These are phyloP conservation scores for Heterodera schachtii DNA, from an alignment of 1,140 invertebrate species.

Conservation along the genomic window DNA sequence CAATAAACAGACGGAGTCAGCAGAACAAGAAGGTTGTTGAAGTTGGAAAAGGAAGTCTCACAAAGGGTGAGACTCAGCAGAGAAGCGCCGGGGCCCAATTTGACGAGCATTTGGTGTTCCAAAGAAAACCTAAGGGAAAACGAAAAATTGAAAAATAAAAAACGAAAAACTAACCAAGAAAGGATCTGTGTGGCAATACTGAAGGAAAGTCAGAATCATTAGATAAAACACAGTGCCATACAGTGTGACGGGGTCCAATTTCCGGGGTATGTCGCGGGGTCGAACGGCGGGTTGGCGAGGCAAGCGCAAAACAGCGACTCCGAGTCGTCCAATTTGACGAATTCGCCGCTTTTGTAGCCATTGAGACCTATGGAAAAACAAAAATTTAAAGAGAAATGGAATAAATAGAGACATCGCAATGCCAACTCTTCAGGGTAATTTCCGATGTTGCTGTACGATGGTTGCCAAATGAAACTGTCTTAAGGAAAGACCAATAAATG, in stretches of 20 bases:
- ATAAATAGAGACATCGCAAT: slow-evolving; percentile 26
- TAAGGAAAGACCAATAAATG: neutral
- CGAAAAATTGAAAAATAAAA: neutral
- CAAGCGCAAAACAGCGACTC: slow-evolving; percentile 25
- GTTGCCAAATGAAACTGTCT: slow-evolving; percentile 21
- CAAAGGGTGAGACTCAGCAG: slow-evolving; percentile 23
- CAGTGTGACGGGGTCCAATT: slow-evolving; percentile 30
- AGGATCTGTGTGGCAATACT: slow-evolving; percentile 29
- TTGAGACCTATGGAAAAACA: slow-evolving; percentile 8
- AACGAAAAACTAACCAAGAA: slow-evolving; percentile 11
- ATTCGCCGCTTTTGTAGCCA: slow-evolving; percentile 33
- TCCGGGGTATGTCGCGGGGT: slow-evolving; percentile 17
- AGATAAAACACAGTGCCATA: slow-evolving; percentile 1
- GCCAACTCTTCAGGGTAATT: slow-evolving; percentile 28
- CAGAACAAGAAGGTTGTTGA: slow-evolving; percentile 14
- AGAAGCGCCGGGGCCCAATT: slow-evolving; percentile 22
- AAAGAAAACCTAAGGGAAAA: slow-evolving; percentile 8
- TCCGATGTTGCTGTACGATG: slow-evolving; percentile 11
- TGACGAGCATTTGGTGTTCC: slow-evolving; percentile 28
- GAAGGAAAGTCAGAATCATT: slow-evolving; percentile 2
- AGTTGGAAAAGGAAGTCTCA: slow-evolving; percentile 30
- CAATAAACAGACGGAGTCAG: slow-evolving; percentile 20
- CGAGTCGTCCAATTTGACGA: slow-evolving; percentile 25
- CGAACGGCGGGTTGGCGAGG: slow-evolving; percentile 20
- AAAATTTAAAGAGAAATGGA: slow-evolving; percentile 1